Evolutionary conservation across 2,797 vertebrate species (phyloP), one percentile per base, ranked within the genome.

Genomic region (Macropodus opercularis): DNA sequence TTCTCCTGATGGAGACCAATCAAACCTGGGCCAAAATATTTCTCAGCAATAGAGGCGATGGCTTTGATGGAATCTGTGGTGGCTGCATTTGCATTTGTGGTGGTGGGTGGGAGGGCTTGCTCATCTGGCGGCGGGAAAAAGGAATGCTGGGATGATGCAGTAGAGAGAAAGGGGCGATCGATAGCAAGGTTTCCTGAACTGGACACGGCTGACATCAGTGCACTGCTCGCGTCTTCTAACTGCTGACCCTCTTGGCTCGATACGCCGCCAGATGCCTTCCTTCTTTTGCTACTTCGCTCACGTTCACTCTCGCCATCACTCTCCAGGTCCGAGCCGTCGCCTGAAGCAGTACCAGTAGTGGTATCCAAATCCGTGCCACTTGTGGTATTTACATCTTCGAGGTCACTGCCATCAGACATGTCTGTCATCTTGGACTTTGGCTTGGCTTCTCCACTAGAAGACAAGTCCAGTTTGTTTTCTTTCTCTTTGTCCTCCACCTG

Each of bases 41-140:
- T 98, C 91, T 99, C 98, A 0, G 98, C 98, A 5, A 99, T 99
- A 81, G 97, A 98, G 10, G 98, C 98, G 0, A 99, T 99, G 38
- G 98, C 98, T 91, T 99, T 99, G 75, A 99, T 99, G 24, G 98
- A 99, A 92, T 99, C 98, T 18, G 96, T 97, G 0, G 96, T 91
- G 3, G 92, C 93, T 3, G 93, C 91, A 0, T 93, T 84, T 17
- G 94, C 80, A 11, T 89, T 78, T 52, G 74, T 79, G 48, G 89
- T 55, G 35, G 79, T 87, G 40, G 92, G 91, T 0, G 94, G 94
- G 23, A 98, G 93, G 47, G 96, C 93, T 89, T 98, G 97, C 80
- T 98, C 97, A 35, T 98, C 95, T 0, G 95, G 97, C 0, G 97
- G 96, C 8, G 96, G 96, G 67, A 98, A 98, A 87, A 98, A 98